Conservation (phyloP, 2,888 invertebrate species). For the Lepidochitona cinerea region DNA sequence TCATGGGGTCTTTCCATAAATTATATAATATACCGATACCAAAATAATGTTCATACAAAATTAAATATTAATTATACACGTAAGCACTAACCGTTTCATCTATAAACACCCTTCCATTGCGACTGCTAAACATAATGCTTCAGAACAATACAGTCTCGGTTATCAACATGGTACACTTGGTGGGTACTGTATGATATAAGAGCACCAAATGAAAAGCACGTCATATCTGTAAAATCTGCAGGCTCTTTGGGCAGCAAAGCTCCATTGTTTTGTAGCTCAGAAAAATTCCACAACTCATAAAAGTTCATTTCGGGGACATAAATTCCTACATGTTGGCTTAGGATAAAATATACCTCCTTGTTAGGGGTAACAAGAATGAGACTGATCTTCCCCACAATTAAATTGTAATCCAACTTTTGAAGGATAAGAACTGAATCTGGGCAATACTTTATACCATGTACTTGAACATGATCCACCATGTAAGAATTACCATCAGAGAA, state of each 20-base stretch:
- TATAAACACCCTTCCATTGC: too few relatives aligned
- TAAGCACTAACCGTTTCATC: too few relatives aligned
- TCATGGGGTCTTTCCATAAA: too few relatives aligned
- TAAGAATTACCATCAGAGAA: not conserved
- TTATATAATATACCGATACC: too few relatives aligned
- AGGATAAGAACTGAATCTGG: not conserved
- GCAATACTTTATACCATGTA: not conserved
- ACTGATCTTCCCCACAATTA: not conserved
- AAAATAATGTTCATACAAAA: too few relatives aligned
- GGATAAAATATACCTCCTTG: not conserved
- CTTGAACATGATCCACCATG: not conserved
- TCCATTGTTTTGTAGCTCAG: not conserved
- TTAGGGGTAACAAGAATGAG: not conserved
- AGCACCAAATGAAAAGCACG: not conserved
- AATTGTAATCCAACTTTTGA: not conserved
- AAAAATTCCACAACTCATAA: not conserved
- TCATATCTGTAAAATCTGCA: not conserved
- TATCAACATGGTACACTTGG: not conserved
- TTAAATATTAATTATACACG: too few relatives aligned
- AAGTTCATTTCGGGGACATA: slow-evolving; percentile 2
- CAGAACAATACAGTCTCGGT: not conserved
- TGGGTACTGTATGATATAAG: not conserved
- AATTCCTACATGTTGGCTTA: not conserved
- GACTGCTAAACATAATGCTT: not conserved
- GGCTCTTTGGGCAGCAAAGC: not conserved